Conservation (phyloP, 2,888 invertebrate species). For the Hypsopygia costalis region DNA sequence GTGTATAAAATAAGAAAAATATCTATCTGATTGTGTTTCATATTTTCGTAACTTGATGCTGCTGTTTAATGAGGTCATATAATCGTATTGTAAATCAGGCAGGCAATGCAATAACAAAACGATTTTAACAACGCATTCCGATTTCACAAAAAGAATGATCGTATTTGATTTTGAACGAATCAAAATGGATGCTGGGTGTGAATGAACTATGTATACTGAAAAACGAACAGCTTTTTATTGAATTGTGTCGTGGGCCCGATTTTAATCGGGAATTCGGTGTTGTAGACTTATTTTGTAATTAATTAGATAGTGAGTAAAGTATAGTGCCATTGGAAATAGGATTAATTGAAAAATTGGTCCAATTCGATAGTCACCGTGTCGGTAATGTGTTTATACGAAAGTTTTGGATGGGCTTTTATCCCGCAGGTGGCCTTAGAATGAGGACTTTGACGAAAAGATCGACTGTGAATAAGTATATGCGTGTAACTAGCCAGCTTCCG, state of each 20-base stretch:
- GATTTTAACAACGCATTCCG: constrained; percentile 42
- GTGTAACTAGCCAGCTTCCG: constrained; percentile 56
- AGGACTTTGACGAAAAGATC: constrained; percentile 70
- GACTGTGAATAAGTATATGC: constrained; percentile 57
- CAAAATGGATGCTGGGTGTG: constrained; percentile 82
- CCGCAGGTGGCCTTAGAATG: constrained; percentile 78
- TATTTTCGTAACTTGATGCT: too few relatives aligned
- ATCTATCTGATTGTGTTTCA: too few relatives aligned
- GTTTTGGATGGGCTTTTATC: constrained; percentile 61
- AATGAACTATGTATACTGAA: constrained; percentile 77
- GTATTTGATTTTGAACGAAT: constrained; percentile 79
- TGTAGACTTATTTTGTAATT: constrained; percentile 58
- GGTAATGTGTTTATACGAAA: constrained; percentile 75
- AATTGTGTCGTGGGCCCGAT: constrained; percentile 77
- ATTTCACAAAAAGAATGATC: constrained; percentile 70
- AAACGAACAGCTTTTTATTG: constrained; percentile 78
- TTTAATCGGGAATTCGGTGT: constrained; percentile 69
- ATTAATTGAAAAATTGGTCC: constrained; percentile 46
- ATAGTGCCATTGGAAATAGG: constrained; percentile 45
- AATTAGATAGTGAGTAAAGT: constrained; percentile 52
- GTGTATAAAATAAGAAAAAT: too few relatives aligned
- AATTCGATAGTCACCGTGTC: constrained; percentile 69
- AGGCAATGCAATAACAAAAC: constrained; percentile 29
- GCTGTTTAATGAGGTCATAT: too few relatives aligned
- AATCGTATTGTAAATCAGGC: too few relatives aligned